A percentile compares a stretch with the other conserved stretches of the same genome.
These are phyloP conservation scores for Drosophila phalerata DNA, from an alignment of 2,888 invertebrate species.

Conservation along the genomic window DNA sequence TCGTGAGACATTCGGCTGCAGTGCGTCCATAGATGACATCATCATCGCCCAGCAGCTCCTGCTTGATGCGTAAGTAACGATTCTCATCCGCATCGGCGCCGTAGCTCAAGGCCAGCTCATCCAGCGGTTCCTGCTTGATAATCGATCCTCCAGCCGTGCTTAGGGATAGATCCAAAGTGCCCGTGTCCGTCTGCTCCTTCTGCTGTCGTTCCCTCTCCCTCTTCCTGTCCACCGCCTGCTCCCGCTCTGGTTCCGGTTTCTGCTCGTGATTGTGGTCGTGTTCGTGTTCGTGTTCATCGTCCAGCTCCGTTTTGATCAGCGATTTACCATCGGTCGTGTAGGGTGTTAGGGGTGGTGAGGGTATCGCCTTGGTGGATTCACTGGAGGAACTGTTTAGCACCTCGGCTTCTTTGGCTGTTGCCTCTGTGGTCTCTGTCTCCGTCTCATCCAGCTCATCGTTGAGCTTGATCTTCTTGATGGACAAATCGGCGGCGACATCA, in stretches of 20 bases:
- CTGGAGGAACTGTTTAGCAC: constrained; percentile 54
- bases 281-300: constrained; percentile 16
- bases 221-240: too few relatives aligned
- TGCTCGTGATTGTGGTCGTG: too few relatives aligned
- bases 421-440: constrained; percentile 5
- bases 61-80: constrained; percentile 78
- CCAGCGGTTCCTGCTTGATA: constrained; percentile 71
- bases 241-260: background rate
- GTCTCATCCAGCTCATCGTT: background rate
- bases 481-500: constrained; percentile 83
- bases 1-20: constrained; percentile 12
- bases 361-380: constrained; percentile 83
- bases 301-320: constrained; percentile 60
- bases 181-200: background rate
- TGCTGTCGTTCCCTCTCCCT: background rate
- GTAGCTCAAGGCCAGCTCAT: constrained; percentile 46
- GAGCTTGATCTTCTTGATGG: constrained; percentile 76
- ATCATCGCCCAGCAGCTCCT: constrained; percentile 73
- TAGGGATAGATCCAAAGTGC: constrained; percentile 52
- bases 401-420: constrained; percentile 62
- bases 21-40: constrained; percentile 28
- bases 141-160: constrained; percentile 38
- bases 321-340: constrained; percentile 45
- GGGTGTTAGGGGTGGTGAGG: constrained; percentile 84
- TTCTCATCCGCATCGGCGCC: constrained; percentile 68